Percentiles rank a stretch among this genome's conserved stretches.
phyloP scores from a whole-genome alignment of 2,888 invertebrate genomes.

The Mayetiola destructor region DNA sequence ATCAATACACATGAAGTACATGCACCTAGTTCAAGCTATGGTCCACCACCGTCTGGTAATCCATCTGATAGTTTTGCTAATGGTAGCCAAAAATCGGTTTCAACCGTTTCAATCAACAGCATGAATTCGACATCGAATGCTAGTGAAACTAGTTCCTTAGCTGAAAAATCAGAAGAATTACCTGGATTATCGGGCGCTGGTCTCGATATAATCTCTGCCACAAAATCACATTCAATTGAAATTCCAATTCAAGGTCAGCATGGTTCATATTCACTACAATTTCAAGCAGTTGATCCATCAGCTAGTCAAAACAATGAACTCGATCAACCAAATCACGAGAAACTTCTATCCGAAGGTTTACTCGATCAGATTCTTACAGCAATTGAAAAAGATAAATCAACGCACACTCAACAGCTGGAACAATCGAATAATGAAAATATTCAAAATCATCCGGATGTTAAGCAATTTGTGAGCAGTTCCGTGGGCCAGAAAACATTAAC shows the following conservation, averaged over 20 bases:
- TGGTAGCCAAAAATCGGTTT: conserved; percentile 3
- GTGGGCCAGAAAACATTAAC: conserved; percentile 17
- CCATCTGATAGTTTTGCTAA: conserved; percentile 10
- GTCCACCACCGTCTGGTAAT: conserved; percentile 25
- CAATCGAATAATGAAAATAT: conserved; percentile 18
- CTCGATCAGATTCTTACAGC: conserved; percentile 68
- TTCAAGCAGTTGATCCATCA: conserved; percentile 50
- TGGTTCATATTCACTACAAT: conserved; percentile 59
- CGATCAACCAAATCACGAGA: conserved; percentile 49
- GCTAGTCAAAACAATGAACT: conserved; percentile 33
- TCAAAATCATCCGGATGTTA: conserved; percentile 16
- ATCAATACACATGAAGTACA: conserved; percentile 15
- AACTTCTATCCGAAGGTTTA: conserved; percentile 62
- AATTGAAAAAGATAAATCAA: conserved; percentile 52
- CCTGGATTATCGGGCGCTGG: conserved; percentile 27
- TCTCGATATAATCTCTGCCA: conserved; percentile 30
- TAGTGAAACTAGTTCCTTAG: neutral
- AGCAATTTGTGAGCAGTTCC: conserved; percentile 16
- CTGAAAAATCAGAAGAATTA: conserved; percentile 20
- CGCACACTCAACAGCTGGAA: conserved; percentile 19
- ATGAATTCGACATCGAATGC: neutral
- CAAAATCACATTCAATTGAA: conserved; percentile 30
- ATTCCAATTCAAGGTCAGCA: conserved; percentile 43
- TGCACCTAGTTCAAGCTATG: conserved; percentile 20
- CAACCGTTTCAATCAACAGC: conserved; percentile 11